phyloP scores from a whole-genome alignment of 2,888 invertebrate species.

The Anarsia innoxiella region DNA sequence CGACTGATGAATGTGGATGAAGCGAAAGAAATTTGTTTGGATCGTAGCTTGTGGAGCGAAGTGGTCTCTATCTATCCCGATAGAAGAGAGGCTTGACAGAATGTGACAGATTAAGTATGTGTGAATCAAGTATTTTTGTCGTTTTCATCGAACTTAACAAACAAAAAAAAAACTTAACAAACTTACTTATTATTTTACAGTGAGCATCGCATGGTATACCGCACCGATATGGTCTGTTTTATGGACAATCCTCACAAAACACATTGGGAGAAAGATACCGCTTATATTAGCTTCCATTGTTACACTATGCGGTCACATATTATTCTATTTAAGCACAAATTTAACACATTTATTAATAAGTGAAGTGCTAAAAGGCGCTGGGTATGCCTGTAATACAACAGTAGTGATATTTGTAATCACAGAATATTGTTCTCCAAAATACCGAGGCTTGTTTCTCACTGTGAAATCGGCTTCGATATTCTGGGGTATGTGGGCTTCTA shows the following conservation, averaged over 20 bases:
- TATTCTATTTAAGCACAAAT: neutral
- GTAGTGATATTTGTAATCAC: conserved; percentile 17
- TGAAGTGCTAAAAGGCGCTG: neutral
- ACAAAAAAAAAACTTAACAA: too few species aligned
- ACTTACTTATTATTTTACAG: too few species aligned
- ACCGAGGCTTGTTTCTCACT: conserved; percentile 20
- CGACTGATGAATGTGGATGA: too few species aligned
- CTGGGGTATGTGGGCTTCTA: conserved; percentile 21
- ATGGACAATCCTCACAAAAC: neutral
- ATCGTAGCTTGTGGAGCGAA: too few species aligned
- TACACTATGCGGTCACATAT: neutral
- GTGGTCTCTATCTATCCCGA: too few species aligned
- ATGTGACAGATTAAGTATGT: too few species aligned
- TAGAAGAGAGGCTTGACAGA: too few species aligned
- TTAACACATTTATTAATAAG: neutral
- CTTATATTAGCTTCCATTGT: neutral
- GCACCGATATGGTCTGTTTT: neutral
- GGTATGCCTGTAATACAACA: neutral
- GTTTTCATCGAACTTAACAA: too few species aligned
- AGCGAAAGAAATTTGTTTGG: too few species aligned
- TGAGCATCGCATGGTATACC: neutral
- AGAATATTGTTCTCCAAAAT: conserved; percentile 21
- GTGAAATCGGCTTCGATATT: conserved; percentile 19
- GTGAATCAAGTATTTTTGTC: too few species aligned
- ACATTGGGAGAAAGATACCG: neutral